Base-by-base conservation (phyloP, 1,140 invertebrate species). In the Diuraphis noxia region DNA sequence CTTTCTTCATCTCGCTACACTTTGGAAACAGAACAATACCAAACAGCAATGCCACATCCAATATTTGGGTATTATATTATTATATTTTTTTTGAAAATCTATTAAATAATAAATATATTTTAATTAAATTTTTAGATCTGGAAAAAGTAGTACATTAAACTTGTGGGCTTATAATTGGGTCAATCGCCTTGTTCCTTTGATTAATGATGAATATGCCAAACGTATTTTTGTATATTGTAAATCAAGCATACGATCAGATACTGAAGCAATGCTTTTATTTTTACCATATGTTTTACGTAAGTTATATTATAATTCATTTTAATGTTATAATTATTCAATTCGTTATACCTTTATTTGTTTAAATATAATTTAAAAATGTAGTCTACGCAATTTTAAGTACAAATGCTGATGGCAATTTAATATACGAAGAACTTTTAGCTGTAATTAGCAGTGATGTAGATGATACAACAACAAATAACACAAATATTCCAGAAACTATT, bases 101-200 rank as follows among this genome's bases (percentile, higher is more conserved):
- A 88, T 63, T 10, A 88, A 56, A 40, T 40, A 1, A n/a, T 40
- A 88, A 63, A n/a, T 63, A 63, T 30, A 40, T 63, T n/a, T n/a
- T 5, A 72, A 40, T 38, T 52, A 30, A 40, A 93, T 96, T 41
- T 96, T 95, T 93, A 96, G 96, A 43, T 96, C 96, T 9, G 94
- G 95, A 91, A 94, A 94, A 88, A 96, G 95, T 46, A 94, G 95
- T 36, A 96, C 95, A 41, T 96, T 96, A 93, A 95, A 96, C 92
- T 95, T 95, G 92, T 97, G 96, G 97, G 95, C 96, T n/a, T 96
- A 96, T 92, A 96, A 95, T 92, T 96, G 96, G 96, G 94, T 95
- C 0, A 94, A 94, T n/a, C 94, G 95, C 63, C 92, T 96, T 5
- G 95, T 96, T 43, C 94, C 94, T 0, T 93, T 94, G 21, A 94